Evolutionary conservation across 37 sponge, comb jelly and placozoan species (phyloP).

Genomic region (Eunapius fragilis): DNA sequence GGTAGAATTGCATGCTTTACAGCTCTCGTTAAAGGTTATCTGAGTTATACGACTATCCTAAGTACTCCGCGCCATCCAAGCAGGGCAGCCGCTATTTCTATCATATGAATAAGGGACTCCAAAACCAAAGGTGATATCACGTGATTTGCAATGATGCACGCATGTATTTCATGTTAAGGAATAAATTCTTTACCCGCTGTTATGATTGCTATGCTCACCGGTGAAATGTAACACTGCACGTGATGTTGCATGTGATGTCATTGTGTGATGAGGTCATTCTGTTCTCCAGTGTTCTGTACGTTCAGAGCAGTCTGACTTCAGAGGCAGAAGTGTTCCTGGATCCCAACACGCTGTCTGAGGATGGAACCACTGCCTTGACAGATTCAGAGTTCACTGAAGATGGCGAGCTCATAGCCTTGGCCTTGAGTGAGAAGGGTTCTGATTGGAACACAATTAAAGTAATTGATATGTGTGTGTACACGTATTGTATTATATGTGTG

Average conservation of each 20-base stretch:
- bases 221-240: too few species aligned
- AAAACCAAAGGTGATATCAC: slow-evolving; percentile 85
- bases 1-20: not conserved
- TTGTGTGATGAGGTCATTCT: not conserved
- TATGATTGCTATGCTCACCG: too few species aligned
- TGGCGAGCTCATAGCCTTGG: slow-evolving; percentile 88
- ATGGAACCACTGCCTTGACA: slow-evolving; percentile 93
- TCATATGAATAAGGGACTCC: slow-evolving; percentile 89
- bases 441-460: slow-evolving; percentile 96
- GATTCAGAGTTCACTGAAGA: slow-evolving; percentile 82
- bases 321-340: slow-evolving; percentile 88
- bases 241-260: too few species aligned
- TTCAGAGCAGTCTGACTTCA: slow-evolving; percentile 54
- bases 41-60: slow-evolving; percentile 93
- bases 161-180: too few species aligned
- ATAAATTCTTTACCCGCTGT: too few species aligned
- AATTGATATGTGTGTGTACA: not conserved
- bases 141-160: not conserved
- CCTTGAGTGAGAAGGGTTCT: slow-evolving; percentile 88
- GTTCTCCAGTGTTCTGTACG: slow-evolving; percentile 85
- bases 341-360: slow-evolving; percentile 89
- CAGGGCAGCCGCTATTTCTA: slow-evolving; percentile 89
- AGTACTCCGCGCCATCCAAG: slow-evolving; percentile 90
- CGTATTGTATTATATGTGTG: too few species aligned
- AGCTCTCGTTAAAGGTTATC: slow-evolving; percentile 60